Evolutionary conservation across 2,888 invertebrate species (phyloP), one percentile per base, ranked within the genome.

Genomic region (Apantesis nais): DNA sequence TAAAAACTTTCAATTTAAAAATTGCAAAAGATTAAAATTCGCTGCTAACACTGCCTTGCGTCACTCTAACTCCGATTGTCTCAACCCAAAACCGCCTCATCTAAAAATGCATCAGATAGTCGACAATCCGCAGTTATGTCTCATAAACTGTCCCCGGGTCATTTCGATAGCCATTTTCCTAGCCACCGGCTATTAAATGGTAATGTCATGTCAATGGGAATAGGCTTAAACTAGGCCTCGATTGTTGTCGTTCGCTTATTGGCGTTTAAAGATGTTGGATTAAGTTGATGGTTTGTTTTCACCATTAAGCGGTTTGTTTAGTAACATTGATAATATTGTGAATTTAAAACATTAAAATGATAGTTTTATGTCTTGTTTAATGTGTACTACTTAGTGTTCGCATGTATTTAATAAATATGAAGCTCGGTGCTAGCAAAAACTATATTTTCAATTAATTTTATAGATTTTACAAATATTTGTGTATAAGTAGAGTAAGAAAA

Each of bases 141-240:
- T 93, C 94, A 94, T 94, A 95, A 95, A 95, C 87, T 92, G 90
- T 85, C 88, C 87, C 75, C 72, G 83, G 88, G 86, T 82, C 83
- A 85, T 86, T 83, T 84, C 88, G 89, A 89, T 90, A 89, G 89
- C 88, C 87, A 84, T 86, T 84, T 83, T 82, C 83, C 76, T 79
- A 83, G 83, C 82, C 84, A 80, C 80, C 67, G 83, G 80, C 82
- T 78, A 81, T 81, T 79, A 78, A 83, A 83, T 78, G 85, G 83
- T 83, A 78, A 80, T 82, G 74, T 71, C 73, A 80, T 77, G 82
- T 74, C 83, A 67, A 81, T 83, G 77, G 75, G 16, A 67, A 67
- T 61, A 61, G 60, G 67, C 60, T 29, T 44, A 34, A 77, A 76
- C 78, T 82, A 76, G 76, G 74, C 74, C 75, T 76, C 77, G 79